Evolutionary conservation across 2,113 vertebrate species (phyloP), one percentile per base, ranked within the genome.

Genomic region (Solea senegalensis): DNA sequence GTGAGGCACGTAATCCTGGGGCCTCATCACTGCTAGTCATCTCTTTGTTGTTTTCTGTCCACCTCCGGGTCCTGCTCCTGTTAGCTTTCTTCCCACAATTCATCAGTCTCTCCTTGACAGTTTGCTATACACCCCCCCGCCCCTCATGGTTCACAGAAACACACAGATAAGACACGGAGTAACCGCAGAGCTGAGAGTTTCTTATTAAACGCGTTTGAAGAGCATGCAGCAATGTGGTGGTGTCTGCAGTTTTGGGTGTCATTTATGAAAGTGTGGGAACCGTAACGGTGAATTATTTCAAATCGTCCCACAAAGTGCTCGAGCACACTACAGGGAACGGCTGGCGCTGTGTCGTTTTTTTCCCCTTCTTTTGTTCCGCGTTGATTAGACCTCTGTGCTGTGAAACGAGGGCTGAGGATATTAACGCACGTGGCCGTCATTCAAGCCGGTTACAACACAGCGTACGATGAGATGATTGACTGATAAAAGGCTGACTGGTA

Each of bases 381-480:
- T 26, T 82, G 78, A 86, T 84, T 76, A 34, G 34, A 34, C 41
- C 58, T 51, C 41, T 10, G 45, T 51, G 77, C 8, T 50, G 58
- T 67, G 63, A 75, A 77, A 69, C 0, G 34, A 78, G 49, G 21
- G 63, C 62, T 11, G 53, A 34, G 54, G 12, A 69, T 61, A 9
- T 55, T 28, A 71, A 44, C 16, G 21, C 65, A 78, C 63, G 76
- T 21, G 71, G 57, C 49, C 53, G 39, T 76, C 65, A 71, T 59
- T 80, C 69, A 53, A 2, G 27, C 65, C 46, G 46, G 9, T 34
- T 50, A 53, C 59, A 16, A 41, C 45, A 1, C 51, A 39, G 45
- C 10, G 39, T 14, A 21, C n/a, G 58, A 69, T 52, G 58, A 26
- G 62, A 82, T 78, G 76, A 90, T 6, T 83, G 84, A 80, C 81